These are phyloP conservation scores for Brachirus orientalis DNA, from an alignment of 2,113 vertebrate genomes.

Conservation along the genomic window DNA sequence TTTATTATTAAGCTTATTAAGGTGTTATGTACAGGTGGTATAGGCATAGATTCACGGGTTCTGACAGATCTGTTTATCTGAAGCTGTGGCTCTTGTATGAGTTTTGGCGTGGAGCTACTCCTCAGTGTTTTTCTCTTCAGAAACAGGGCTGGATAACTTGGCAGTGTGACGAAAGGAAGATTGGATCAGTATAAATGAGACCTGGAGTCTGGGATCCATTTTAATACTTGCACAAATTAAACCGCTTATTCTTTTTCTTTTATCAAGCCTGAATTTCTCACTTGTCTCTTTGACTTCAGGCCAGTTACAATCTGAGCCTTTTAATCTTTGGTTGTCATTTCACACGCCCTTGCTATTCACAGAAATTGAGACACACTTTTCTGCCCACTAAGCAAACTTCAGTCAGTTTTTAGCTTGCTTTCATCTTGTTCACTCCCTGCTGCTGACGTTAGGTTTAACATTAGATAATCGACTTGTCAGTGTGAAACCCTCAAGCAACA, in stretches of 20 bases:
- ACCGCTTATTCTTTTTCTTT: constrained; percentile 32
- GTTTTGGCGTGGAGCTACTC: not conserved
- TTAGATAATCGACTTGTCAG: not conserved
- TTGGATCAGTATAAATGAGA: constrained; percentile 14
- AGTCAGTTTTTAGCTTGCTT: constrained; percentile 5
- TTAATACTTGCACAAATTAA: constrained; percentile 21
- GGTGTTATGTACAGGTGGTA: no score
- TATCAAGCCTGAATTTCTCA: constrained; percentile 35
- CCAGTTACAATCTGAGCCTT: constrained; percentile 12
- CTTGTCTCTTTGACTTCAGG: constrained; percentile 43
- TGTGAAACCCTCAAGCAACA: not conserved
- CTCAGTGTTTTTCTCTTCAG: not conserved
- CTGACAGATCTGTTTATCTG: not conserved
- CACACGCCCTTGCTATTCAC: constrained; percentile 29
- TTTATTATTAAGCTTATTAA: no score
- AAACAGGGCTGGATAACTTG: not conserved
- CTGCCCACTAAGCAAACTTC: constrained; percentile 30
- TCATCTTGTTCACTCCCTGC: constrained; percentile 22
- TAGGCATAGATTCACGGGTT: no score
- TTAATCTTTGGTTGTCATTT: constrained; percentile 37
- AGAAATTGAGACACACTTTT: constrained; percentile 15
- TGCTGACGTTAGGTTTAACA: constrained; percentile 9
- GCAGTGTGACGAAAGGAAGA: constrained; percentile 13
- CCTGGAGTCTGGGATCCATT: not conserved
- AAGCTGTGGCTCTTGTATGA: not conserved